Conservation (phyloP, 2,113 vertebrate species). For the Neoarius graeffei region DNA sequence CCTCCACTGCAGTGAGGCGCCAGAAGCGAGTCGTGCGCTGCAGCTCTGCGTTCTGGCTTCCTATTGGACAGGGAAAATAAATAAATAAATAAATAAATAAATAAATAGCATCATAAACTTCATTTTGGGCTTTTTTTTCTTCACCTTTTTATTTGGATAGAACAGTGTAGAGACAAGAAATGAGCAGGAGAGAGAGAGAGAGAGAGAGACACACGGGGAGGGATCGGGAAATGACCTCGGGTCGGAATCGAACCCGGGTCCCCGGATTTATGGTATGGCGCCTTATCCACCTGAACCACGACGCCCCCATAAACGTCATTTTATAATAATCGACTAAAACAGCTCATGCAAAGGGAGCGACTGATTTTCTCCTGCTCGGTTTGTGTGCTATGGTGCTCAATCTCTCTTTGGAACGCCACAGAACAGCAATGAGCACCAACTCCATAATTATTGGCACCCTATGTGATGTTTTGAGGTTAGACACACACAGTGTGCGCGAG, state of each 20-base stretch:
- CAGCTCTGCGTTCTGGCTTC: not conserved
- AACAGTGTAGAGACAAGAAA: too few relatives aligned
- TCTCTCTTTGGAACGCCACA: not conserved
- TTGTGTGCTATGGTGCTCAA: not conserved
- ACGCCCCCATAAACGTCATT: too few relatives aligned
- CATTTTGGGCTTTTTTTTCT: too few relatives aligned
- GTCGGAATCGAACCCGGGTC: too few relatives aligned
- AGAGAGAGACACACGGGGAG: too few relatives aligned
- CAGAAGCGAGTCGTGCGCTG: constrained; percentile 27
- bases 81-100: not conserved
- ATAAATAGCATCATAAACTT: not conserved
- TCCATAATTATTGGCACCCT: constrained; percentile 4
- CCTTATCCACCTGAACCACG: too few relatives aligned
- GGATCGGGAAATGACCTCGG: too few relatives aligned
- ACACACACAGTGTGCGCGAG: not conserved
- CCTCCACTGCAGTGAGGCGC: constrained; percentile 55
- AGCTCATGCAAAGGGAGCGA: not conserved
- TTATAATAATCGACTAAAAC: not conserved
- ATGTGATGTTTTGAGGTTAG: not conserved
- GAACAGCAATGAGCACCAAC: not conserved
- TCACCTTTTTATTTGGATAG: too few relatives aligned
- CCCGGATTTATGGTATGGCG: too few relatives aligned
- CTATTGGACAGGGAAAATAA: constrained; percentile 41
- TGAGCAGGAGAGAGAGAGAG: too few relatives aligned
- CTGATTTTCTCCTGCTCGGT: not conserved